Conservation (phyloP, 1,140 invertebrate genomes). For the Artemia franciscana region DNA sequence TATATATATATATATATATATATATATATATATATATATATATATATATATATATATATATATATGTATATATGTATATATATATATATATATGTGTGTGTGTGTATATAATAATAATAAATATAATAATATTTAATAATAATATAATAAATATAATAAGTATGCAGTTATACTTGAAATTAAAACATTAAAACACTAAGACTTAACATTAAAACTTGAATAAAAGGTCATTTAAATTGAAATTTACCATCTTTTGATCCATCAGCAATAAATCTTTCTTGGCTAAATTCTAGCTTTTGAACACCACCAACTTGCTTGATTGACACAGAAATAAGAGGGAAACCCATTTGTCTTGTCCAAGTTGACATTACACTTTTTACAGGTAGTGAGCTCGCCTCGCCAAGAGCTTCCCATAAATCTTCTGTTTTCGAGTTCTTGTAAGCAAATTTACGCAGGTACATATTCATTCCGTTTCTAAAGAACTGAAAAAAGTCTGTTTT, state of each 20-base stretch:
- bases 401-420: slow-evolving; percentile 19
- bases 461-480: slow-evolving; percentile 21
- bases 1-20: too few relatives aligned
- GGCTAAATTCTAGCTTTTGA: slow-evolving; percentile 19
- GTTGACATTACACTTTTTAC: slow-evolving; percentile 27
- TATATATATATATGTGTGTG: too few relatives aligned
- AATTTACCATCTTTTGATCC: slow-evolving; percentile 1
- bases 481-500: slow-evolving; percentile 14
- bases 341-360: slow-evolving; percentile 35
- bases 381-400: slow-evolving; percentile 19
- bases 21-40: too few relatives aligned
- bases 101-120: too few relatives aligned
- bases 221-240: too few relatives aligned
- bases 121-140: too few relatives aligned
- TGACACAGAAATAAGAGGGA: slow-evolving; percentile 19
- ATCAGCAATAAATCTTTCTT: slow-evolving; percentile 24
- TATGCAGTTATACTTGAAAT: too few relatives aligned
- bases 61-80: too few relatives aligned
- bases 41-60: too few relatives aligned
- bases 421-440: slow-evolving; percentile 19
- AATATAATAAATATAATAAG: too few relatives aligned
- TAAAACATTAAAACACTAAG: too few relatives aligned
- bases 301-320: slow-evolving; percentile 14
- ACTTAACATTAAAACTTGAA: too few relatives aligned
- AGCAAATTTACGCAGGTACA: slow-evolving; percentile 21